Base-by-base conservation (phyloP, 2,113 vertebrate genomes). In the Dolichotis patagonum region DNA sequence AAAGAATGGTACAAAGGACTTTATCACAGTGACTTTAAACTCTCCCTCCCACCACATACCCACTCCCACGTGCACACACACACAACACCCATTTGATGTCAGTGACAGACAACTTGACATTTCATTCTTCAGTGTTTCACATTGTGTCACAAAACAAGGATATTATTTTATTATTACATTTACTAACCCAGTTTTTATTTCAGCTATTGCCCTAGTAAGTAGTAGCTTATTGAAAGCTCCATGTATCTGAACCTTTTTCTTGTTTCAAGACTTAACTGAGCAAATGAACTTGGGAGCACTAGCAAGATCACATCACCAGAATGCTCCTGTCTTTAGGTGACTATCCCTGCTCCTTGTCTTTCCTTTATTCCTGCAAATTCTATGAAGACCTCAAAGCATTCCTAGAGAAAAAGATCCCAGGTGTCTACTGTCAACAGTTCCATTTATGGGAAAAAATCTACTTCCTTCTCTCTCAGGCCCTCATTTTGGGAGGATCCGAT, bases 301-400 rank as follows among this genome's bases (percentile, higher is more conserved):
- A 35, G 16, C 54, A 46, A 58, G 0, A 38, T 0, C 16, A 58
- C 1, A 38, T 0, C 16, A 20, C 5, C 1, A 30, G 22, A 0
- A 78, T 71, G 43, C 24, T 41, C 54, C 17, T 77, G 5, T 92
- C 71, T 41, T 35, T 24, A 12, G 19, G 7, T 73, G 52, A 60
- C 32, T 58, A 3, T 24, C 35, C 26, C 24, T 86, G 19, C 0
- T 11, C 58, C 10, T 58, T 26, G 5, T 67, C 63, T 67, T 35
- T 71, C 9, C 5, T 63, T 87, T 2, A 30, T 5, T 84, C 38
- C 46, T 38, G 7, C 26, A 16, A 28, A 67, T 26, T 52, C 32
- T 41, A 13, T 6, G 8, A 3, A 71, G 13, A 41, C 11, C 1
- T 49, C 83, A 88, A 46, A 52, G 19, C 67, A 82, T 71, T 75